A percentile compares a stretch with the other conserved stretches of the same genome.
Conservation (phyloP, 1,140 invertebrate species). For the Ceratoteleas bidentatus region DNA sequence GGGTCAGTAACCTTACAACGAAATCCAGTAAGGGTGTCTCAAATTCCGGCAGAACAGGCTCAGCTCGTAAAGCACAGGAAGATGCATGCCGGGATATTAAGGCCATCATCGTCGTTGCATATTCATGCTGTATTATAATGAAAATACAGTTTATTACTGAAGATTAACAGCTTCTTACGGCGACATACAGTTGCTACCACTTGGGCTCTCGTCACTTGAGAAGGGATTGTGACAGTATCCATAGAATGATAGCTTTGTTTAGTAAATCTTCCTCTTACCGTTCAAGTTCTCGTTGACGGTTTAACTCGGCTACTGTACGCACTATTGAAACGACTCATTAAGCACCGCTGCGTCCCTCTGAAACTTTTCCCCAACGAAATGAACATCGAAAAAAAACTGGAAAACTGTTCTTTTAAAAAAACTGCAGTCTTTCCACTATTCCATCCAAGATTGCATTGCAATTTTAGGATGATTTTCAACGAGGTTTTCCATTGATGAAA, state of each 20-base stretch:
- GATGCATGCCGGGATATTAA: conserved; percentile 82
- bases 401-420: too few species aligned
- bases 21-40: conserved; percentile 80
- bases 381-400: too few species aligned
- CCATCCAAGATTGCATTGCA: too few species aligned
- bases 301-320: conserved; percentile 49
- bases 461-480: too few species aligned
- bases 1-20: conserved; percentile 66
- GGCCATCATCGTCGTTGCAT: conserved; percentile 82
- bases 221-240: conserved; percentile 65
- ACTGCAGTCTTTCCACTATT: too few species aligned
- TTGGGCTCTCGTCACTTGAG: conserved; percentile 78
- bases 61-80: conserved; percentile 81
- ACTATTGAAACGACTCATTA: conserved; percentile 55
- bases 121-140: conserved; percentile 83
- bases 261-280: conserved; percentile 57
- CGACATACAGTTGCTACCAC: conserved; percentile 75
- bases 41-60: conserved; percentile 80
- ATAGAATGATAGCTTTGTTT: conserved; percentile 66
- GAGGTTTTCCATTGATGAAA: too few species aligned
- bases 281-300: conserved; percentile 52
- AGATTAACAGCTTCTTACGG: conserved; percentile 82
- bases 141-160: conserved; percentile 83
- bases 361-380: conserved; percentile 10
- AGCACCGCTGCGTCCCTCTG: conserved; percentile 23